phyloP scores from a whole-genome alignment of 37 sponge, comb jelly and placozoan genomes.

The Agelas oroides region DNA sequence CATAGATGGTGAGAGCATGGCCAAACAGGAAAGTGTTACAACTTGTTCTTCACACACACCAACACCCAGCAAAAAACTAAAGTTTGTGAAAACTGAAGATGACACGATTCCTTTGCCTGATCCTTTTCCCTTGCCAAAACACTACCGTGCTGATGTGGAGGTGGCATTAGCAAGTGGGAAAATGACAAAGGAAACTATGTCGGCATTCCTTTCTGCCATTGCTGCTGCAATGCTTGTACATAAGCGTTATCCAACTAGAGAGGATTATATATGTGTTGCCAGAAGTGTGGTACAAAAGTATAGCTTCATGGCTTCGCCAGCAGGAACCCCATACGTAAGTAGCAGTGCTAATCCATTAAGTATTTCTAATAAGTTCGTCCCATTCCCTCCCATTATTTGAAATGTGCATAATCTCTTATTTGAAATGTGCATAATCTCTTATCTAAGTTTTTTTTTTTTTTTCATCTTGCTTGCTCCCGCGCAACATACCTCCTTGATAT shows the following conservation, averaged over 20 bases:
- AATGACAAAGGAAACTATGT: background rate
- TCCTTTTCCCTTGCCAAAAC: conserved; percentile 47
- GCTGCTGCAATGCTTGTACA: conserved; percentile 7
- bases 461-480: too few species aligned
- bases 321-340: conserved; percentile 22
- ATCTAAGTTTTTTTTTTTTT: too few species aligned
- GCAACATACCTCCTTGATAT: too few species aligned
- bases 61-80: background rate
- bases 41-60: background rate
- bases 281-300: background rate
- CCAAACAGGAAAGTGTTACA: too few species aligned
- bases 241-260: conserved; percentile 29
- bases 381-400: too few species aligned
- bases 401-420: too few species aligned
- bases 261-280: conserved; percentile 34
- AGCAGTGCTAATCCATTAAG: too few species aligned
- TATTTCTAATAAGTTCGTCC: too few species aligned
- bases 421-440: too few species aligned
- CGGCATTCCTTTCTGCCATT: background rate
- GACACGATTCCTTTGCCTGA: conserved; percentile 35
- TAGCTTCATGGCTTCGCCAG: background rate
- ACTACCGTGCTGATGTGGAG: conserved; percentile 16
- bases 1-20: too few species aligned
- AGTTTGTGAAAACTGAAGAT: conserved; percentile 15
- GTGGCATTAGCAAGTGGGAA: conserved; percentile 1